These are phyloP conservation scores for Drosophila kambysellisi DNA, from an alignment of 2,888 invertebrate species.

Conservation along the genomic window DNA sequence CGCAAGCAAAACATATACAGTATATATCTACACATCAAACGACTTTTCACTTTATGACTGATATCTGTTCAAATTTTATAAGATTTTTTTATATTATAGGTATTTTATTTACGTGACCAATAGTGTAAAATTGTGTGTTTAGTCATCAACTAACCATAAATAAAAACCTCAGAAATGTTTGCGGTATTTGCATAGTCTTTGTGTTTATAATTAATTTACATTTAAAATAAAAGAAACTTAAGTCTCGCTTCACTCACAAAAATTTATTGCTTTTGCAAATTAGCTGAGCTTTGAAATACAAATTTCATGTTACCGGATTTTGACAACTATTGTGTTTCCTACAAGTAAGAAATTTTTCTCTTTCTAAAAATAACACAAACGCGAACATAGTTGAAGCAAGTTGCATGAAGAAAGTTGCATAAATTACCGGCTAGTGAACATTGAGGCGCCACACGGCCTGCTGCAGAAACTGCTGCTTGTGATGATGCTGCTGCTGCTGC, in stretches of 20 bases:
- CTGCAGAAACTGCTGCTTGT: slow-evolving; percentile 53
- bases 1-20: background rate
- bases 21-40: background rate
- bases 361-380: slow-evolving; percentile 26
- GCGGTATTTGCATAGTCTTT: background rate
- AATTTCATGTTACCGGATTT: background rate
- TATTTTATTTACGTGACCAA: background rate
- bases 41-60: background rate
- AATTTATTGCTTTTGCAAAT: background rate
- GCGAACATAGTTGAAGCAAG: slow-evolving; percentile 34
- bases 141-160: background rate
- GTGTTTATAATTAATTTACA: background rate
- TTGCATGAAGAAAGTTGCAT: slow-evolving; percentile 36
- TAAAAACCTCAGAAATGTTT: background rate
- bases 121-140: background rate
- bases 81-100: background rate
- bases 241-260: background rate
- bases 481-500: slow-evolving; percentile 31
- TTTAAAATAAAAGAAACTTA: background rate
- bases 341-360: background rate
- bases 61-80: background rate
- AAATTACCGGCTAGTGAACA: slow-evolving; percentile 65
- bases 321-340: background rate
- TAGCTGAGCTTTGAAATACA: background rate
- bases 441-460: slow-evolving; percentile 65